phyloP scores from a whole-genome alignment of 2,888 invertebrate species.

The Platycheirus albimanus region DNA sequence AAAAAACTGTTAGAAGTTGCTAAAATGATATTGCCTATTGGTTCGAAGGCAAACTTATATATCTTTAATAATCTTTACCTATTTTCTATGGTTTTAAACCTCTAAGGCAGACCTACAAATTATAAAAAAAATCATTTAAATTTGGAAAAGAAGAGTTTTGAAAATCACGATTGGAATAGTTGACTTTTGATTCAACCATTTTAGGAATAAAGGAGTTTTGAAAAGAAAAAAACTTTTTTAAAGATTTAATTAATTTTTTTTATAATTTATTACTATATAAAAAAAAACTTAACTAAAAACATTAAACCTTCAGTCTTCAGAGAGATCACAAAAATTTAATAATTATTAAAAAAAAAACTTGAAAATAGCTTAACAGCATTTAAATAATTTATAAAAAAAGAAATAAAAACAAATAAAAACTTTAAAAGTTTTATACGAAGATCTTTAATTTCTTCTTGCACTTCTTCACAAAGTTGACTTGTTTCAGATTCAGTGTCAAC shows the following conservation, averaged over 20 bases:
- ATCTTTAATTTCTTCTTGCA: background rate
- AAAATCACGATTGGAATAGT: background rate
- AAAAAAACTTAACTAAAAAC: too few relatives aligned
- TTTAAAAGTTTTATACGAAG: background rate
- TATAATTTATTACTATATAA: too few relatives aligned
- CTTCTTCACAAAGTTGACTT: background rate
- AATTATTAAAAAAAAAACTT: too few relatives aligned
- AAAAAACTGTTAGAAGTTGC: background rate
- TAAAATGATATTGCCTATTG: background rate
- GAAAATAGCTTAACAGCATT: too few relatives aligned
- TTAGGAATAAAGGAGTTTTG: background rate
- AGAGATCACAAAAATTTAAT: too few relatives aligned
- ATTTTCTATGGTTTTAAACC: background rate
- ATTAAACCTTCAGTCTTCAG: too few relatives aligned
- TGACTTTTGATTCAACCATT: background rate
- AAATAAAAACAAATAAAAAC: too few relatives aligned
- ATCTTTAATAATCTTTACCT: background rate
- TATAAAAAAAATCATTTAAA: background rate
- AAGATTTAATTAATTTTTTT: too few relatives aligned
- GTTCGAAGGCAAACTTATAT: background rate
- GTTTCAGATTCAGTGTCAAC: background rate
- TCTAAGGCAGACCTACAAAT: background rate
- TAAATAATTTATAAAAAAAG: too few relatives aligned
- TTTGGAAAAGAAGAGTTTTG: background rate
- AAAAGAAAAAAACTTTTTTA: background rate